These are phyloP conservation scores for Grantiella picta DNA, from an alignment of 2,113 vertebrate species.

Conservation along the genomic window DNA sequence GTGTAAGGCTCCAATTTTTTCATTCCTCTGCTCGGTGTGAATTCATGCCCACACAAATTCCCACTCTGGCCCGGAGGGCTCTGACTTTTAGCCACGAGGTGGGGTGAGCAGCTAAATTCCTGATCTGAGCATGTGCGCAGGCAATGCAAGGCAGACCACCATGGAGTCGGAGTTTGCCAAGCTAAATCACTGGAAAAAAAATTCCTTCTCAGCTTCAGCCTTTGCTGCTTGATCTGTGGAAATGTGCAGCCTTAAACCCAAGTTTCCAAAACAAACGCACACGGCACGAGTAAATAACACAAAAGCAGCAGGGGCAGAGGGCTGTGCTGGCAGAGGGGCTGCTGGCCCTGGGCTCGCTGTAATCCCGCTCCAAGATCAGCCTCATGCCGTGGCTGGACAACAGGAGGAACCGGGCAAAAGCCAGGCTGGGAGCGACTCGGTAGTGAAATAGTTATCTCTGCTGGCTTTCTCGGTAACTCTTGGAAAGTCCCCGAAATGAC, in stretches of 20 bases:
- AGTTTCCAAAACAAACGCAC: not conserved
- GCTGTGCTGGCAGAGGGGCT: not conserved
- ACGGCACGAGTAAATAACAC: not conserved
- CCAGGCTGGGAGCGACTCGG: not conserved
- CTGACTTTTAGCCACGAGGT: conserved; percentile 64
- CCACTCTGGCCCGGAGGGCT: conserved; percentile 33
- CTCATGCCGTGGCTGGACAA: fast-evolving
- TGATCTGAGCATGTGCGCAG: not conserved
- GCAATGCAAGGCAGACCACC: conserved; percentile 31
- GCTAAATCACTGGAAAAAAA: not conserved
- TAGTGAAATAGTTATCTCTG: conserved; percentile 61
- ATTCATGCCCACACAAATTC: conserved; percentile 46
- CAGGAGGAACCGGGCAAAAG: not conserved
- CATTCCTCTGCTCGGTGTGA: not conserved
- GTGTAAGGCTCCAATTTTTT: not conserved
- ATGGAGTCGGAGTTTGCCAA: not conserved
- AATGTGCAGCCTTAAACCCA: not conserved
- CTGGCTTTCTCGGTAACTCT: conserved; percentile 50
- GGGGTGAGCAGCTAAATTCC: conserved; percentile 57
- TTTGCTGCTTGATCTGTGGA: not conserved
- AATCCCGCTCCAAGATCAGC: fast-evolving
- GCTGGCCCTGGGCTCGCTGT: fast-evolving
- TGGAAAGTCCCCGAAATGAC: conserved; percentile 80
- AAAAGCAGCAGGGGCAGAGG: not conserved
- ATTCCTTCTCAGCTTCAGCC: not conserved